phyloP scores from a whole-genome alignment of 2,888 invertebrate genomes.

The Julus scanicus region DNA sequence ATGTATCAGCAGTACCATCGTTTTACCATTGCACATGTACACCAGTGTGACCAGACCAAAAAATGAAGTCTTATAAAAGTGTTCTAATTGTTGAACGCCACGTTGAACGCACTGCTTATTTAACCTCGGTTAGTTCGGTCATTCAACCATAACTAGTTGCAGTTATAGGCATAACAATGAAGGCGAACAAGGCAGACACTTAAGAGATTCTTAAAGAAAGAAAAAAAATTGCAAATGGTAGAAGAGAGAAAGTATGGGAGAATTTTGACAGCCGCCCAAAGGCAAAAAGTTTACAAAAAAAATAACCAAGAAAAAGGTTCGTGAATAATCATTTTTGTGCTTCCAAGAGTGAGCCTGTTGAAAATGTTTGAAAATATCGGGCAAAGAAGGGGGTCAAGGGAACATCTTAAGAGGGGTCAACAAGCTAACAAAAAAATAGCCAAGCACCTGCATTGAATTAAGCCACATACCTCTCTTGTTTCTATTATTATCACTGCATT shows the following conservation, averaged over 20 bases:
- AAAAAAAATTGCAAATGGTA: conserved; percentile 44
- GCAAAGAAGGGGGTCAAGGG: conserved; percentile 49
- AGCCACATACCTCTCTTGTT: background rate
- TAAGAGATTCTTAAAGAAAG: conserved; percentile 48
- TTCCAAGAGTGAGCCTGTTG: background rate
- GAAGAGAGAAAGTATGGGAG: conserved; percentile 47
- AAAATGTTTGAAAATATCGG: conserved; percentile 51
- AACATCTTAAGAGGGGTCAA: conserved; percentile 24
- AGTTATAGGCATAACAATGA: conserved; percentile 41
- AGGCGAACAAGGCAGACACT: conserved; percentile 47
- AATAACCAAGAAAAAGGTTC: no score
- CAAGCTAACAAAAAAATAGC: background rate
- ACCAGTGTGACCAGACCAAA: no score
- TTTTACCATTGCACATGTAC: no score
- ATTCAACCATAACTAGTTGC: conserved; percentile 44
- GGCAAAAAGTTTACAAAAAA: background rate
- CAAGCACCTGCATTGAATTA: conserved; percentile 26
- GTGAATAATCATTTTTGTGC: conserved; percentile 32
- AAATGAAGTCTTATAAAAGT: background rate
- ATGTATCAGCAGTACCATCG: no score
- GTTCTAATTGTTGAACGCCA: conserved; percentile 18
- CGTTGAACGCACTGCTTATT: background rate
- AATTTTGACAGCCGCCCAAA: conserved; percentile 28
- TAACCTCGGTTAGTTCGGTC: conserved; percentile 48
- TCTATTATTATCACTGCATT: background rate